These are phyloP conservation scores for Scaptodrosophila lebanonensis DNA, from an alignment of 1,140 invertebrate genomes.

Conservation along the genomic window DNA sequence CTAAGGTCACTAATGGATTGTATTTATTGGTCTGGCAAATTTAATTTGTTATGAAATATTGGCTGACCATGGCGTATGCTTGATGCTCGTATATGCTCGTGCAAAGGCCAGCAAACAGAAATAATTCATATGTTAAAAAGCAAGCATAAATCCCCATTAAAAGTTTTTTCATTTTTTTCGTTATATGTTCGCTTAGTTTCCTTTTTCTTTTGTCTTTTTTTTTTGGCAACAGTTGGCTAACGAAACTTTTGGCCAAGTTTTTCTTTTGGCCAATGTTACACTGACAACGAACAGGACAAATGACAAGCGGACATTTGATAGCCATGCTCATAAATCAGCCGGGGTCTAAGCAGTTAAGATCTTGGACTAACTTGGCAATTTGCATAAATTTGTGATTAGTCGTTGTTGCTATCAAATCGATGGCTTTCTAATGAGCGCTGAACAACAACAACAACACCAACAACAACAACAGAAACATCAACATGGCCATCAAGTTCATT, in stretches of 20 bases:
- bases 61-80: no score
- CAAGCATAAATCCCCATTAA: slow-evolving; percentile 67
- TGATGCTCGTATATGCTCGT: no score
- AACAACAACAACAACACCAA: slow-evolving; percentile 19
- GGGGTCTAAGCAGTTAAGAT: neutral
- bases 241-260: slow-evolving; percentile 48
- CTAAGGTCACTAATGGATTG: slow-evolving; percentile 45
- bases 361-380: slow-evolving; percentile 12
- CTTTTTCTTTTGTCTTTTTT: slow-evolving; percentile 7
- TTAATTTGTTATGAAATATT: no score
- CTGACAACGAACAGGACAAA: slow-evolving; percentile 49
- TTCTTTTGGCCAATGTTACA: slow-evolving; percentile 11
- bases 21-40: no score
- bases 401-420: slow-evolving; percentile 27
- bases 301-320: slow-evolving; percentile 47
- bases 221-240: slow-evolving; percentile 45
- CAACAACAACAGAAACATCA: slow-evolving; percentile 2
- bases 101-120: slow-evolving; percentile 13
- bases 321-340: slow-evolving; percentile 46
- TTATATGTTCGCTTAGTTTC: slow-evolving; percentile 8
- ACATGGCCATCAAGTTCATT: slow-evolving; percentile 37
- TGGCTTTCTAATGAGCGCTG: slow-evolving; percentile 25
- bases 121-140: slow-evolving; percentile 47
- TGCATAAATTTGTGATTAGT: slow-evolving; percentile 48
- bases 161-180: slow-evolving; percentile 48